Conservation (phyloP, 2,113 vertebrate genomes). For the Grallaria varia region DNA sequence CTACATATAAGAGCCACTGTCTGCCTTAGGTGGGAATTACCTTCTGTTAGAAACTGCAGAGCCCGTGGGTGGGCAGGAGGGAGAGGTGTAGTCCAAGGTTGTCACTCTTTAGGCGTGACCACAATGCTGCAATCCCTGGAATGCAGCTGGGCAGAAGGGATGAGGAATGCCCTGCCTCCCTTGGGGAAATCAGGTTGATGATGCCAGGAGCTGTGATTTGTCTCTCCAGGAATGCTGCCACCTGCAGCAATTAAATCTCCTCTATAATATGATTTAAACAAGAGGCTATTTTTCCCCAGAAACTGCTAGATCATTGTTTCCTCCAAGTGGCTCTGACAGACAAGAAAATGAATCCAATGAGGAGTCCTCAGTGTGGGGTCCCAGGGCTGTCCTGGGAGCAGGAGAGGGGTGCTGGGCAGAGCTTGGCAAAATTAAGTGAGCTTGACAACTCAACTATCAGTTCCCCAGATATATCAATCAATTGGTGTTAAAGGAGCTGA, state of each 20-base stretch:
- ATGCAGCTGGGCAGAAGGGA: background rate
- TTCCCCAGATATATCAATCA: background rate
- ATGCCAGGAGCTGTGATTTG: slow-evolving; percentile 1
- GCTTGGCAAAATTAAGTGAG: background rate
- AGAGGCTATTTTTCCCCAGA: background rate
- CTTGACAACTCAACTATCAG: background rate
- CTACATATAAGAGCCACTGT: background rate
- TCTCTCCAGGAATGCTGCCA: slow-evolving; percentile 31
- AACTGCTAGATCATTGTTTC: background rate
- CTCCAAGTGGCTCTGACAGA: background rate
- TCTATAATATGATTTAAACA: background rate
- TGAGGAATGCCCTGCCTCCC: background rate
- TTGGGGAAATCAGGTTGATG: background rate
- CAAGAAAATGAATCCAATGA: background rate
- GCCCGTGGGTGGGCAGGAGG: background rate
- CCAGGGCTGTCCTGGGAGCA: background rate
- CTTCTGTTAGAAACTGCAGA: background rate
- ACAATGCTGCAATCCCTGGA: background rate
- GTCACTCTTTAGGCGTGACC: background rate
- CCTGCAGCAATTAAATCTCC: slow-evolving; percentile 38
- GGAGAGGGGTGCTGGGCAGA: background rate
- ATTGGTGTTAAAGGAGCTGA: background rate
- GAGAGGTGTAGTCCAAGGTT: background rate
- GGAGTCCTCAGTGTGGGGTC: background rate
- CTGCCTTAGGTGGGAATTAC: background rate